phyloP scores from a whole-genome alignment of 2,888 invertebrate genomes.

The Sarcophaga variegata region DNA sequence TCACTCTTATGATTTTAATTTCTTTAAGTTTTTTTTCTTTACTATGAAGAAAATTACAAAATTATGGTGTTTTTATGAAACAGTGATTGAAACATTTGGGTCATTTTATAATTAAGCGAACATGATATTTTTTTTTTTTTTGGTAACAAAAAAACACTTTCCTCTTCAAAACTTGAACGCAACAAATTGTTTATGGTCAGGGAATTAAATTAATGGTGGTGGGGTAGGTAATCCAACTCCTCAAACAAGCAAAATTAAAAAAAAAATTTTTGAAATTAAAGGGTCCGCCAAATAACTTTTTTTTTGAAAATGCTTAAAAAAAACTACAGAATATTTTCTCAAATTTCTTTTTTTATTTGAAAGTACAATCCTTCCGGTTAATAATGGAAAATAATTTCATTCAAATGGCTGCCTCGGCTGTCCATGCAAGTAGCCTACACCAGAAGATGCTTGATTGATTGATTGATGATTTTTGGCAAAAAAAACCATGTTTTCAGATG shows the following conservation, averaged over 20 bases:
- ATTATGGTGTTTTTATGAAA: conserved; percentile 25
- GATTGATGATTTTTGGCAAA: no score
- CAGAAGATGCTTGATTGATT: no score
- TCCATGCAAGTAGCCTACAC: no score
- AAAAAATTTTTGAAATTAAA: background rate
- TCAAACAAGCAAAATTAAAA: background rate
- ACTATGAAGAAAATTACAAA: background rate
- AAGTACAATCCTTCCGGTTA: no score
- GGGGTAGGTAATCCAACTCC: background rate
- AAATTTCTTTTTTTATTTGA: no score
- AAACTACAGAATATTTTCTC: no score
- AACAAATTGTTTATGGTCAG: background rate
- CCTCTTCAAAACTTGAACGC: background rate
- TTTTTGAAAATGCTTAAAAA: no score
- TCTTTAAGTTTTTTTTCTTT: background rate
- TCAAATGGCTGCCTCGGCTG: no score
- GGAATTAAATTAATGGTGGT: background rate
- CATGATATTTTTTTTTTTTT: background rate
- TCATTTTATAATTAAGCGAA: conserved; percentile 36
- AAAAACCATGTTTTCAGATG: no score
- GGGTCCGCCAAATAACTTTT: no score
- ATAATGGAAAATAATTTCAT: no score
- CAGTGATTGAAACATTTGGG: conserved; percentile 14
- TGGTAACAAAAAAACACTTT: no score
- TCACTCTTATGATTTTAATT: background rate